phyloP scores from a whole-genome alignment of 2,113 vertebrate species.

The Barnardius zonarius region DNA sequence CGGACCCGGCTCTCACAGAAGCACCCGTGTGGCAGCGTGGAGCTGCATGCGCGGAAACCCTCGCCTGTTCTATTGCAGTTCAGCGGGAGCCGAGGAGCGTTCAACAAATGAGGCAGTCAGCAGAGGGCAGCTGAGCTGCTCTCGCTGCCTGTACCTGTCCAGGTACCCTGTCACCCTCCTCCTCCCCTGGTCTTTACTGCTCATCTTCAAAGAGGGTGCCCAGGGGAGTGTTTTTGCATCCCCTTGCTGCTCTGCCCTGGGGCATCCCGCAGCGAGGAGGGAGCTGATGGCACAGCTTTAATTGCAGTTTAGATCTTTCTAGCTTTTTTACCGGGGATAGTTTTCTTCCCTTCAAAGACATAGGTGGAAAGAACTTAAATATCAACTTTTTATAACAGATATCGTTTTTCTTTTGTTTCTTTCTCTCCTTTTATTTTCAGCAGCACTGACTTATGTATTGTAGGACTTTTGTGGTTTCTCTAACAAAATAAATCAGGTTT shows the following conservation, averaged over 20 bases:
- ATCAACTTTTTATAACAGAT: not conserved
- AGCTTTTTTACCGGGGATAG: not conserved
- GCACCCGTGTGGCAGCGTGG: fast-evolving
- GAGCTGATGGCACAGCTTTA: fast-evolving
- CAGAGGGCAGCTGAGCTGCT: constrained; percentile 55
- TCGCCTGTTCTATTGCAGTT: fast-evolving
- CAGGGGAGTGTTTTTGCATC: fast-evolving
- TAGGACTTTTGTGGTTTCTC: not conserved
- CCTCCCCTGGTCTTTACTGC: not conserved
- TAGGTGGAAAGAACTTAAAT: not conserved
- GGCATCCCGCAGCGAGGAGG: fast-evolving
- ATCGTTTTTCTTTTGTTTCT: fast-evolving
- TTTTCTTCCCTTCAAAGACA: not conserved
- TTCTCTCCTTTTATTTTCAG: not conserved
- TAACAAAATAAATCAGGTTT: not conserved
- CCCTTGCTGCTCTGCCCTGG: not conserved
- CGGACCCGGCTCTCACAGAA: fast-evolving
- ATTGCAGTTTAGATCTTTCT: not conserved
- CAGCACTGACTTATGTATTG: not conserved
- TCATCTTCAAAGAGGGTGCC: not conserved
- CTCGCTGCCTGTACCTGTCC: not conserved
- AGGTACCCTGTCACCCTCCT: not conserved
- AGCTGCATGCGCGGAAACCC: not conserved
- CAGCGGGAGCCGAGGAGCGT: not conserved
- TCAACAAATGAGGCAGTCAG: not conserved